Percentiles rank a stretch among this genome's conserved stretches.
Conservation (phyloP, 2,113 vertebrate species). For the Nettapus auritus region DNA sequence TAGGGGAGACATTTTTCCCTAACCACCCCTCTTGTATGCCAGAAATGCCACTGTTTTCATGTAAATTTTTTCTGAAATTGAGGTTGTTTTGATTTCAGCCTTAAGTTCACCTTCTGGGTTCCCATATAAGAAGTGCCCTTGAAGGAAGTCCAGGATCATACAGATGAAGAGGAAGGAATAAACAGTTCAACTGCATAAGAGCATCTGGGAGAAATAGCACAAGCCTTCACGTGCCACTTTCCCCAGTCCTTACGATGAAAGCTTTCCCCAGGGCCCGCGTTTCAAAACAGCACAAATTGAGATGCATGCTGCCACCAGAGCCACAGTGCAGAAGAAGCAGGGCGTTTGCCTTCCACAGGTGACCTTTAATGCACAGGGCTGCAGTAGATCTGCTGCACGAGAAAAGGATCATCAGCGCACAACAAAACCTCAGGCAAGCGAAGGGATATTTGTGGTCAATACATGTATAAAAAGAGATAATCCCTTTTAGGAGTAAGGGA, state of each 20-base stretch:
- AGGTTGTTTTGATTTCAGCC: neutral
- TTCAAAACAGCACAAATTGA: neutral
- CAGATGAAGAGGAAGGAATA: neutral
- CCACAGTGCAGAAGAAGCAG: neutral
- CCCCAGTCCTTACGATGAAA: neutral
- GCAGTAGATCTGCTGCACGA: neutral
- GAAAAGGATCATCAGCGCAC: neutral
- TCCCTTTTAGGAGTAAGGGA: neutral
- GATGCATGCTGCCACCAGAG: neutral
- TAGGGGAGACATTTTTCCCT: neutral
- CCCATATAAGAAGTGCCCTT: neutral
- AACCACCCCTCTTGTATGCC: neutral
- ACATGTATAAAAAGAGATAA: neutral
- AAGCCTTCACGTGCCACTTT: fast-evolving
- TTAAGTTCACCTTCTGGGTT: neutral
- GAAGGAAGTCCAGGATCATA: neutral
- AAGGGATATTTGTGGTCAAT: neutral
- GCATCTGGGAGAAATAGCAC: neutral
- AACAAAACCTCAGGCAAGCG: neutral
- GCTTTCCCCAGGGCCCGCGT: neutral
- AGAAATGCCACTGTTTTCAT: neutral
- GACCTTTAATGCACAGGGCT: neutral
- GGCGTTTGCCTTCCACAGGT: neutral
- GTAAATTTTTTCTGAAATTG: neutral
- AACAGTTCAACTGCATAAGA: neutral